Evolutionary conservation across 1,140 invertebrate species (phyloP).

Genomic region (Heliconius congener): DNA sequence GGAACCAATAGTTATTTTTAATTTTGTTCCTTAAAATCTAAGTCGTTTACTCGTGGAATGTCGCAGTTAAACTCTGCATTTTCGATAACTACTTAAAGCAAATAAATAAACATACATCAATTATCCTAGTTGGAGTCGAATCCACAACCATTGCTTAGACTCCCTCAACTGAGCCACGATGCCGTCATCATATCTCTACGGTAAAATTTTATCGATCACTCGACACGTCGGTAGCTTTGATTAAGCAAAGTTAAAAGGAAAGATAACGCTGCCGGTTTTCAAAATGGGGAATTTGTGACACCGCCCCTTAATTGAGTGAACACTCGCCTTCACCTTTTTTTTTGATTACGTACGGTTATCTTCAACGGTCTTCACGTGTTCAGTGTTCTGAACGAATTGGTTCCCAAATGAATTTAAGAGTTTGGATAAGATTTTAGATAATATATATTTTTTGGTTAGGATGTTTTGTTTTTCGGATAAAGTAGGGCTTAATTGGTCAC

Average conservation of each 20-base stretch:
- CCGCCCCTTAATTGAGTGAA: not conserved
- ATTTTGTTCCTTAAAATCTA: not conserved
- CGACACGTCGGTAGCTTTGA: slow-evolving; percentile 58
- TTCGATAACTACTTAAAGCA: too few species aligned
- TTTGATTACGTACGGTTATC: not conserved
- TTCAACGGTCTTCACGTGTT: slow-evolving; percentile 12
- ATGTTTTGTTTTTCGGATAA: not conserved
- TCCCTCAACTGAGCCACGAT: not conserved
- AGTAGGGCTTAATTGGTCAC: not conserved
- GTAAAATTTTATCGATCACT: slow-evolving; percentile 57
- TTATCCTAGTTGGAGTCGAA: not conserved
- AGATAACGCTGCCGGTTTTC: slow-evolving; percentile 23
- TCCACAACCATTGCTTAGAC: not conserved
- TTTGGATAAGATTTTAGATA: slow-evolving; percentile 3
- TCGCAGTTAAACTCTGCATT: too few species aligned
- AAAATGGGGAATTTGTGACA: slow-evolving; percentile 5
- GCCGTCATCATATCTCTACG: not conserved
- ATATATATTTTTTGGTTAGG: not conserved
- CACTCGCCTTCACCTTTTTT: not conserved
- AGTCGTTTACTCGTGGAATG: too few species aligned
- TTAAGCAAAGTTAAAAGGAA: not conserved
- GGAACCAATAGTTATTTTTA: not conserved
- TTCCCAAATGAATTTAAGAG: not conserved
- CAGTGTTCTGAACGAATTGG: not conserved
- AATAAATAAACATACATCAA: too few species aligned